A percentile compares a stretch with the other conserved stretches of the same genome.
These are phyloP conservation scores for Drosophila atripex DNA, from an alignment of 2,888 invertebrate genomes.

Conservation along the genomic window DNA sequence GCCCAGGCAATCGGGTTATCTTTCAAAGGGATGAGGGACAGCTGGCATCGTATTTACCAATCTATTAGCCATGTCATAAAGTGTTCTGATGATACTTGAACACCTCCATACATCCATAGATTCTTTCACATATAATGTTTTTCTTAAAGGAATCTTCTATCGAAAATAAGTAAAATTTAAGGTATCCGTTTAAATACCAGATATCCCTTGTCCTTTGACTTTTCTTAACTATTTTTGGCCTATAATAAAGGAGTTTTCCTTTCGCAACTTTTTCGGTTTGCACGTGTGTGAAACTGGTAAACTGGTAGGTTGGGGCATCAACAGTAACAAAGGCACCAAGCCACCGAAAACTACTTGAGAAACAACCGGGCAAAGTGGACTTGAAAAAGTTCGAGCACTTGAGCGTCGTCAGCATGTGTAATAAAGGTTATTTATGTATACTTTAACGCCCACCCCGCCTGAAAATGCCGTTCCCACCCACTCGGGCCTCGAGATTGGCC, in stretches of 20 bases:
- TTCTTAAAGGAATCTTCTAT: too few species aligned
- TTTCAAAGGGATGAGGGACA: neutral
- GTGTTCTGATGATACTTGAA: neutral
- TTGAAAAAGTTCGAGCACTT: slow-evolving; percentile 76
- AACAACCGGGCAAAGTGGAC: slow-evolving; percentile 76
- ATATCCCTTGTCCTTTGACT: slow-evolving; percentile 14
- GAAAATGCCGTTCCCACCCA: slow-evolving; percentile 4
- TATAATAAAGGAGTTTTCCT: slow-evolving; percentile 38
- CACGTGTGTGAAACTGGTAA: slow-evolving; percentile 27
- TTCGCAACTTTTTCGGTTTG: slow-evolving; percentile 23
- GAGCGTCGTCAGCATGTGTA: slow-evolving; percentile 73
- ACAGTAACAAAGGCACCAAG: slow-evolving; percentile 22
- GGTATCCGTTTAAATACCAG: slow-evolving; percentile 4
- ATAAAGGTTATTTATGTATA: slow-evolving; percentile 79
- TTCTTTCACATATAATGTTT: too few species aligned
- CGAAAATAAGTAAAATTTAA: slow-evolving; percentile 1
- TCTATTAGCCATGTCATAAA: slow-evolving; percentile 2
- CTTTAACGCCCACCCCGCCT: slow-evolving; percentile 58
- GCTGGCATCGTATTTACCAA: neutral
- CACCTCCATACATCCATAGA: too few species aligned
- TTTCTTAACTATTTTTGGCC: slow-evolving; percentile 24
- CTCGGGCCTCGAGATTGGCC: slow-evolving; percentile 46
- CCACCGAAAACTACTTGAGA: slow-evolving; percentile 66
- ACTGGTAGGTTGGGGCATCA: neutral
- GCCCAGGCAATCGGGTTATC: slow-evolving; percentile 20